These are phyloP conservation scores for Peromyscus melanophrys DNA, from an alignment of 2,797 vertebrate species.

Conservation along the genomic window DNA sequence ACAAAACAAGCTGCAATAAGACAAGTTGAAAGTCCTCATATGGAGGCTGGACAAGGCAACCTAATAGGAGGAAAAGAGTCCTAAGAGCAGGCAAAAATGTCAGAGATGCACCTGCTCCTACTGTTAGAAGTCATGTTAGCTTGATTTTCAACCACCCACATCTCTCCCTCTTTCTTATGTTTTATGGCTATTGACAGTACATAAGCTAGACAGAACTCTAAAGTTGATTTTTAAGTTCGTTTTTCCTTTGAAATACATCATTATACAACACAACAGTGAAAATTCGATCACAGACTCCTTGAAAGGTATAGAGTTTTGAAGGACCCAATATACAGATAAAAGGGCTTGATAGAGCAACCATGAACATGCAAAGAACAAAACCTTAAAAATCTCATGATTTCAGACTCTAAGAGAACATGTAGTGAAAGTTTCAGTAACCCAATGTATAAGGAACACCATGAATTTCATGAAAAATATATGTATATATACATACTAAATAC, in stretches of 20 bases:
- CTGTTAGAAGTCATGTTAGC: background rate
- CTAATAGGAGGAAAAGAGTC: background rate
- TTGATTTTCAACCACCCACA: background rate
- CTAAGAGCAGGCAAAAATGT: background rate
- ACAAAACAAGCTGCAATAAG: background rate
- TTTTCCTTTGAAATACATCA: background rate
- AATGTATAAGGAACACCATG: background rate
- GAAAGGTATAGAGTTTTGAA: background rate
- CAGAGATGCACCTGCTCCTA: background rate
- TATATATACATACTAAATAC: background rate
- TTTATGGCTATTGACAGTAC: background rate
- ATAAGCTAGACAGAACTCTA: background rate
- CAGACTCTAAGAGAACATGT: too few relatives aligned
- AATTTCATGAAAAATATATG: background rate
- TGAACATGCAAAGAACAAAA: background rate
- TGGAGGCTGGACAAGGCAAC: too few relatives aligned
- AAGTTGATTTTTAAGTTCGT: background rate
- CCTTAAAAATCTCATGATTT: background rate
- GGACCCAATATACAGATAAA: background rate
- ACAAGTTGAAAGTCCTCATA: background rate
- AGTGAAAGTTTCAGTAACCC: background rate
- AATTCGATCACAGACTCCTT: background rate
- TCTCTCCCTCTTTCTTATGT: fast-evolving
- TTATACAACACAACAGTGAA: background rate
- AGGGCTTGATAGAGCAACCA: background rate